phyloP scores from a whole-genome alignment of 1,140 invertebrate species.

The Drosophila hydei region DNA sequence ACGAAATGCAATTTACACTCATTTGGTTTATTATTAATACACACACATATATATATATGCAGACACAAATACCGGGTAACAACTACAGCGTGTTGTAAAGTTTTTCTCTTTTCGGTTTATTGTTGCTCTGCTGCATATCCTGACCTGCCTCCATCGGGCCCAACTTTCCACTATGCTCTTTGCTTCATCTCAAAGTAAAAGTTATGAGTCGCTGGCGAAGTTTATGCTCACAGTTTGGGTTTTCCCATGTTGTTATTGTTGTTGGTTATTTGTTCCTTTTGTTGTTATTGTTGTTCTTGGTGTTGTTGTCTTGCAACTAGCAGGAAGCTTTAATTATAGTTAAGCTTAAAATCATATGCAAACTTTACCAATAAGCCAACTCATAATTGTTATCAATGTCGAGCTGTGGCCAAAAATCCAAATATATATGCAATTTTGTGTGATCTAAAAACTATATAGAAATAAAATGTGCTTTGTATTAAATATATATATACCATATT shows the following conservation, averaged over 20 bases:
- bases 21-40: constrained; percentile 75
- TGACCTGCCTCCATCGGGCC: not conserved
- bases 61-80: not conserved
- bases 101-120: constrained; percentile 62
- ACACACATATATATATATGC: constrained; percentile 18
- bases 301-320: constrained; percentile 53
- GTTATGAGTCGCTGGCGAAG: constrained; percentile 71
- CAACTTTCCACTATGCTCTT: constrained; percentile 37
- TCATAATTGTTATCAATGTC: constrained; percentile 73
- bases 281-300: constrained; percentile 22
- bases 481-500: no score
- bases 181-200: constrained; percentile 74
- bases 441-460: no score
- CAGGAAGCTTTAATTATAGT: constrained; percentile 76
- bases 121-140: constrained; percentile 26
- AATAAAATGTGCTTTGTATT: no score
- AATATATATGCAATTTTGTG: not conserved
- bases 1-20: constrained; percentile 28
- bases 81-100: constrained; percentile 40
- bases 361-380: constrained; percentile 49
- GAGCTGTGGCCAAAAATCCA: constrained; percentile 22
- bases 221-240: constrained; percentile 47
- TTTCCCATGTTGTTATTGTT: constrained; percentile 23
- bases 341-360: constrained; percentile 80
- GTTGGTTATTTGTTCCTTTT: constrained; percentile 8